phyloP scores from a whole-genome alignment of 2,797 vertebrate species.

The Fundulus diaphanus region DNA sequence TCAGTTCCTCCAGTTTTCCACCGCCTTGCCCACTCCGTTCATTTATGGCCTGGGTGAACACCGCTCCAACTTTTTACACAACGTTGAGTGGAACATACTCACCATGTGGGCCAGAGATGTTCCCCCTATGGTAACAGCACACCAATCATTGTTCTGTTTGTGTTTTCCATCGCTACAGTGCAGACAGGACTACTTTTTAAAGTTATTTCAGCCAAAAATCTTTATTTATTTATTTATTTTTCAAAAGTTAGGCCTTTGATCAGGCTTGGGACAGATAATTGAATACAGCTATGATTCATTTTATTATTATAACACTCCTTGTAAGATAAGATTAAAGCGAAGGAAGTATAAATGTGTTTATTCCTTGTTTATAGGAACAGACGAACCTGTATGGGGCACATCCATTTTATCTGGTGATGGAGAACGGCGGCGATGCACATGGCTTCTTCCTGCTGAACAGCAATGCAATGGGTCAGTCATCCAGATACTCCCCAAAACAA shows the following conservation, averaged over 20 bases:
- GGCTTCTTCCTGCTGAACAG: slow-evolving; percentile 93
- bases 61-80: slow-evolving; percentile 83
- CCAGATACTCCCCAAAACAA: not conserved
- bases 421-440: slow-evolving; percentile 82
- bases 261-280: not conserved
- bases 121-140: slow-evolving; percentile 65
- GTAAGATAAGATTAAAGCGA: not conserved
- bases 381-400: slow-evolving; percentile 90
- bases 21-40: slow-evolving; percentile 77
- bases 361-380: slow-evolving; percentile 73
- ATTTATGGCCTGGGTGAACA: slow-evolving; percentile 91
- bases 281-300: not conserved
- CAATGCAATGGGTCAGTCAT: slow-evolving; percentile 88
- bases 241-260: not conserved
- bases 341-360: not conserved
- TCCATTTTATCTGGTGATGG: slow-evolving; percentile 90
- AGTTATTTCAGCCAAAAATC: too few species aligned
- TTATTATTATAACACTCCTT: not conserved
- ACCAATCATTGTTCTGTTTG: not conserved
- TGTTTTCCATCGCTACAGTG: not conserved
- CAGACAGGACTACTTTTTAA: not conserved
- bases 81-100: slow-evolving; percentile 88
- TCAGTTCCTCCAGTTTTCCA: slow-evolving; percentile 91
- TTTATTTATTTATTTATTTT: too few species aligned
- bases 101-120: slow-evolving; percentile 90